Evolutionary conservation across 2,797 vertebrate genomes (phyloP).

Genomic region (Huso huso): DNA sequence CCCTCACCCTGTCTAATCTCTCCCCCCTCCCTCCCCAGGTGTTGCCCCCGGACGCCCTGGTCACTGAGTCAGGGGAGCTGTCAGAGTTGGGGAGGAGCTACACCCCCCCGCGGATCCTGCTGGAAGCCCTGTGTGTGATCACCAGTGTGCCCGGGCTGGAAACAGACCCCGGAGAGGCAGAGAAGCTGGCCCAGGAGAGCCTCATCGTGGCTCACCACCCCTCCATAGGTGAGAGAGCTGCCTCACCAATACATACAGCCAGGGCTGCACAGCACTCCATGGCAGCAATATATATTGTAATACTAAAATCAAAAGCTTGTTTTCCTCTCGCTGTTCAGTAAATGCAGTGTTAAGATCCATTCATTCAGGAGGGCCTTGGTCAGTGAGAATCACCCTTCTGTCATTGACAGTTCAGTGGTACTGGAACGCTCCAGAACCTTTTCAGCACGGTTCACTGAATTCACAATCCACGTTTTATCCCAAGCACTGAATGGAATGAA

Average conservation of each 20-base stretch:
- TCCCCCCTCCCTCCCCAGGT: slow-evolving; percentile 49
- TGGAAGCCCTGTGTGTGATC: slow-evolving; percentile 73
- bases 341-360: neutral
- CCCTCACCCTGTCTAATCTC: neutral
- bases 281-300: too few species aligned
- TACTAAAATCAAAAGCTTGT: too few species aligned
- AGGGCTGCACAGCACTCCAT: too few species aligned
- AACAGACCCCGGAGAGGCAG: slow-evolving; percentile 59
- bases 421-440: too few species aligned
- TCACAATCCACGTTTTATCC: too few species aligned
- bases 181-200: slow-evolving; percentile 77
- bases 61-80: slow-evolving; percentile 73
- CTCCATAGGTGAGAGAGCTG: slow-evolving; percentile 68
- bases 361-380: neutral
- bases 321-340: slow-evolving; percentile 6
- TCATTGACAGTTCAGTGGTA: too few species aligned
- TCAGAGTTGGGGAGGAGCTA: slow-evolving; percentile 73
- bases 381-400: too few species aligned
- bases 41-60: slow-evolving; percentile 66
- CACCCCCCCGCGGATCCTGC: slow-evolving; percentile 69
- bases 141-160: slow-evolving; percentile 71
- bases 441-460: too few species aligned
- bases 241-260: too few species aligned
- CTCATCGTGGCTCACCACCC: slow-evolving; percentile 83
- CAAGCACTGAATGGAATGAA: too few species aligned